A percentile compares a stretch with the other conserved stretches of the same genome.
phyloP scores from a whole-genome alignment of 2,797 vertebrate genomes.

The Micropoecilia bifurca region DNA sequence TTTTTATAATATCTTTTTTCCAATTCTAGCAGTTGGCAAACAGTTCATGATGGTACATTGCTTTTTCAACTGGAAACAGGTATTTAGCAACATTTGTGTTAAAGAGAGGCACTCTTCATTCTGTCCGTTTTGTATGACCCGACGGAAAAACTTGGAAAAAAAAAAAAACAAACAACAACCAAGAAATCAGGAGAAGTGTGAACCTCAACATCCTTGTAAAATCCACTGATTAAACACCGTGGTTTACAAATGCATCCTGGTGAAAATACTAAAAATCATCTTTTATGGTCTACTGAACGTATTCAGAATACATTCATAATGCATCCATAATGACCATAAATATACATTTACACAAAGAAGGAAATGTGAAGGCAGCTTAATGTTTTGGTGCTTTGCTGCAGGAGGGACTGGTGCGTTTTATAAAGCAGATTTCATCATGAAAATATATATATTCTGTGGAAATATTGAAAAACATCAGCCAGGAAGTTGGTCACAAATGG shows the following conservation, averaged over 20 bases:
- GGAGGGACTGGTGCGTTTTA: too few species aligned
- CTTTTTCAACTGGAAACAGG: not conserved
- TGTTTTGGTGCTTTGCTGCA: not conserved
- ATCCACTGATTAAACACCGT: too few species aligned
- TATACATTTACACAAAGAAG: not conserved
- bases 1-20: too few species aligned
- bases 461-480: not conserved
- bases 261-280: not conserved
- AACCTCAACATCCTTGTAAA: too few species aligned
- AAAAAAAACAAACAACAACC: too few species aligned
- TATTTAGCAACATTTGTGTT: not conserved
- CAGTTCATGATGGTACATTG: not conserved
- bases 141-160: not conserved
- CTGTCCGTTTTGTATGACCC: not conserved
- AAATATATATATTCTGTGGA: not conserved
- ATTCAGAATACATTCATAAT: not conserved
- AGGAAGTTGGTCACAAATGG: not conserved
- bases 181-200: too few species aligned
- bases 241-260: too few species aligned
- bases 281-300: not conserved
- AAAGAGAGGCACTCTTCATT: not conserved
- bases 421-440: too few species aligned
- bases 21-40: too few species aligned
- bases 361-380: not conserved
- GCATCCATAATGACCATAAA: not conserved